phyloP scores from a whole-genome alignment of 2,113 vertebrate species.

The Balaeniceps rex region DNA sequence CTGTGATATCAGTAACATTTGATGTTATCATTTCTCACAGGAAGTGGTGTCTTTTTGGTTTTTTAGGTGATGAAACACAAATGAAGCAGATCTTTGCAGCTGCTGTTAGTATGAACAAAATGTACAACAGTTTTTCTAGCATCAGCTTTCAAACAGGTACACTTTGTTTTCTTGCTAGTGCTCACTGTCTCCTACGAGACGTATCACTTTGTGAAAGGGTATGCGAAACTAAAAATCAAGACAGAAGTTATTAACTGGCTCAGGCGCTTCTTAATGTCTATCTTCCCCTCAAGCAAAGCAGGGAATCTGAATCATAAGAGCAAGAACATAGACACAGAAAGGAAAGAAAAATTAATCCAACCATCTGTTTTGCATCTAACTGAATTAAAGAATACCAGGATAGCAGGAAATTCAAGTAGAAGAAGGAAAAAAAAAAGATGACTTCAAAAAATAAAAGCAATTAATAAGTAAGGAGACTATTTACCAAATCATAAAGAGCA shows the following conservation, averaged over 20 bases:
- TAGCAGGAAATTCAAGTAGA: background rate
- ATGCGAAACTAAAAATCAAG: background rate
- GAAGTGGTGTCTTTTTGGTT: background rate
- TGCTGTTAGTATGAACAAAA: background rate
- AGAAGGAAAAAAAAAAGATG: too few relatives aligned
- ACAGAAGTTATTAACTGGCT: background rate
- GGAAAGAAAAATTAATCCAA: background rate
- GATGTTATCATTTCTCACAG: background rate
- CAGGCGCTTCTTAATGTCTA: background rate
- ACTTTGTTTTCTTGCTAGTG: background rate
- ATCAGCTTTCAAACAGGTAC: background rate
- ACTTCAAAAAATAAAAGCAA: background rate
- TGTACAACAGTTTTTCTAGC: background rate
- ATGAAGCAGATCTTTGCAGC: background rate
- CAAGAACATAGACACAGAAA: background rate
- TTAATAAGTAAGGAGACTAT: background rate
- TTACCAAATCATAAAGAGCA: background rate
- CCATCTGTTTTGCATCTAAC: background rate
- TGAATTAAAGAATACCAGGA: background rate
- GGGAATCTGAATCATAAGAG: background rate
- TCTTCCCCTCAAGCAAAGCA: background rate
- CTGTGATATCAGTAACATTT: background rate
- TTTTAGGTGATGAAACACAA: background rate
- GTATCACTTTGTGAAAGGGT: background rate
- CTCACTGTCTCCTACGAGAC: slow-evolving; percentile 30